Percentiles rank a stretch among this genome's conserved stretches.
Evolutionary conservation across 2,113 vertebrate species (phyloP).

Genomic region (Synodontis membranacea): DNA sequence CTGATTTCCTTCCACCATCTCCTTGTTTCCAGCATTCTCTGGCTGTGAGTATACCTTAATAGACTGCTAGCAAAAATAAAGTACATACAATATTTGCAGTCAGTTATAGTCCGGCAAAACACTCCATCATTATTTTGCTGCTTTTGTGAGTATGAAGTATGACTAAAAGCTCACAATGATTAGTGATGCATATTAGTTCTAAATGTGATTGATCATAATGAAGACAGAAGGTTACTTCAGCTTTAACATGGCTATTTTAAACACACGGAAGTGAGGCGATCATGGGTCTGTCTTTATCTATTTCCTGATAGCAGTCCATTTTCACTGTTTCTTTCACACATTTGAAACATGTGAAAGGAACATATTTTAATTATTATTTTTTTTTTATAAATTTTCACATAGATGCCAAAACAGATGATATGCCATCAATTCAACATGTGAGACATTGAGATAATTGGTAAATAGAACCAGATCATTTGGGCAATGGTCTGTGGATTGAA

Average conservation of each 20-base stretch:
- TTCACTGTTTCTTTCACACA: background rate
- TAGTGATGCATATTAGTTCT: slow-evolving; percentile 54
- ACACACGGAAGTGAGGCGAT: background rate
- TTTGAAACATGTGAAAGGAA: background rate
- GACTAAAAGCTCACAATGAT: slow-evolving; percentile 51
- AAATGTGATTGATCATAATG: slow-evolving; percentile 55
- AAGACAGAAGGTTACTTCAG: slow-evolving; percentile 56
- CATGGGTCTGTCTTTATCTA: background rate
- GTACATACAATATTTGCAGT: slow-evolving; percentile 45
- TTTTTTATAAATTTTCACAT: background rate
- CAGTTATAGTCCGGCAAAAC: slow-evolving; percentile 50
- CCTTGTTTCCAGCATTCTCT: background rate
- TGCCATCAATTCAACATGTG: slow-evolving; percentile 57
- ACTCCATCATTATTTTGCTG: slow-evolving; percentile 50
- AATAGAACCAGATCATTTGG: slow-evolving; percentile 52
- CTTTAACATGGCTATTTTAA: slow-evolving; percentile 6
- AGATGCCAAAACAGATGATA: slow-evolving; percentile 30
- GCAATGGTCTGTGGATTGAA: slow-evolving; percentile 46
- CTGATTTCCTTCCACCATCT: background rate
- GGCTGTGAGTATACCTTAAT: slow-evolving; percentile 11
- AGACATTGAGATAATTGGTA: slow-evolving; percentile 48
- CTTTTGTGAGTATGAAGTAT: slow-evolving; percentile 54
- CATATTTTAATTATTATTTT: background rate
- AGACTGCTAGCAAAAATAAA: background rate
- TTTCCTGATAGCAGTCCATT: background rate